A percentile compares a stretch with the other conserved stretches of the same genome.
Evolutionary conservation across 2,888 invertebrate genomes (phyloP).

Genomic region (Apodemia hepburni): DNA sequence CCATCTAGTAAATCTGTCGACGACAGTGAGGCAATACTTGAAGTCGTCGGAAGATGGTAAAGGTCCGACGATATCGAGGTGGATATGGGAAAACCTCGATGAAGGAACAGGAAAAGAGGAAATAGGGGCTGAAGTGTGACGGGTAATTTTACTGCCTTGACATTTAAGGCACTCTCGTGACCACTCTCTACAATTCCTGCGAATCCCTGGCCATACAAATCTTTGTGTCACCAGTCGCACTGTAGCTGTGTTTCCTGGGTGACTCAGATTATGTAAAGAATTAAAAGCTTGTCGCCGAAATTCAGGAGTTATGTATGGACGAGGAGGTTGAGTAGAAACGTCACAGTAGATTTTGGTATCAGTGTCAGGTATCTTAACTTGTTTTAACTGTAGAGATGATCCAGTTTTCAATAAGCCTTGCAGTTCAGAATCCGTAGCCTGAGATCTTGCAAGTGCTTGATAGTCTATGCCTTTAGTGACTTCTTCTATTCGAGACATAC

Average conservation of each 20-base stretch:
- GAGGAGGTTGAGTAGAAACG: constrained; percentile 16
- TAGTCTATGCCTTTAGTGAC: constrained; percentile 28
- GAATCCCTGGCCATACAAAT: constrained; percentile 45
- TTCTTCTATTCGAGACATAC: constrained; percentile 34
- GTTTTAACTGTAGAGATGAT: constrained; percentile 26
- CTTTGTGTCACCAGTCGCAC: constrained; percentile 36
- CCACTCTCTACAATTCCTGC: constrained; percentile 40
- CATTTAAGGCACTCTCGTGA: constrained; percentile 38
- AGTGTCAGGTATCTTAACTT: constrained; percentile 20
- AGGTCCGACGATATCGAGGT: constrained; percentile 39
- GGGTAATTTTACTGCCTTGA: constrained; percentile 40
- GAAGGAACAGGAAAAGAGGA: constrained; percentile 32
- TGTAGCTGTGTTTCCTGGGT: constrained; percentile 31
- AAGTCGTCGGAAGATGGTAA: constrained; percentile 33
- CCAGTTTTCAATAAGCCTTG: constrained; percentile 21
- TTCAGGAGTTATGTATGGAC: constrained; percentile 23
- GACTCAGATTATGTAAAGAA: constrained; percentile 31
- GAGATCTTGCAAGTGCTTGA: constrained; percentile 26
- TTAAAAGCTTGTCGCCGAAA: constrained; percentile 29
- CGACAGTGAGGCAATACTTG: constrained; percentile 42
- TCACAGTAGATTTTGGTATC: constrained; percentile 20
- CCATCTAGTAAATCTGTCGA: constrained; percentile 45
- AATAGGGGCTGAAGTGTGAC: constrained; percentile 37
- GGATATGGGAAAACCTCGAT: constrained; percentile 40
- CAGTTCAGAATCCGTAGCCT: constrained; percentile 31